Conservation (phyloP, 2,113 vertebrate species). For the Bubo scandiacus region DNA sequence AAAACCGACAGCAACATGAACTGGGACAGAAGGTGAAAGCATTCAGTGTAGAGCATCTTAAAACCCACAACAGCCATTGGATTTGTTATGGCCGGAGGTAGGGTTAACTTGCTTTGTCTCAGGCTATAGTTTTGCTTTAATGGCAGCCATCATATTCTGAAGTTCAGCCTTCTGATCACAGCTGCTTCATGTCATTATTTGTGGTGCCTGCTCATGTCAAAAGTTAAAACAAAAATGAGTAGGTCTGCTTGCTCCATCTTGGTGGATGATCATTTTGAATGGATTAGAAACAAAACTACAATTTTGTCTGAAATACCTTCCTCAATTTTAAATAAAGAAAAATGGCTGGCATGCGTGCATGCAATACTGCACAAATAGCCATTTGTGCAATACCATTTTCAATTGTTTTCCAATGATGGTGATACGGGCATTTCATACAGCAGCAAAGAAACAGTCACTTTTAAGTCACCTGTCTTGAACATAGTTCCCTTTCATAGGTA, state of each 20-base stretch:
- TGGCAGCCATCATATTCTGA: neutral
- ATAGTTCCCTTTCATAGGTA: neutral
- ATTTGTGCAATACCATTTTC: neutral
- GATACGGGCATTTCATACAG: fast-evolving
- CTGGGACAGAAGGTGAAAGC: neutral
- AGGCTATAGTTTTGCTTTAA: neutral
- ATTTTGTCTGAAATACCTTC: neutral
- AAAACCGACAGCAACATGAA: neutral
- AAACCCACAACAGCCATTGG: neutral
- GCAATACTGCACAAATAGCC: too few species aligned
- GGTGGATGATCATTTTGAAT: neutral
- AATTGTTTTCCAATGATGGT: neutral
- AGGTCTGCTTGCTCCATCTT: neutral
- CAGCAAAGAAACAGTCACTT: neutral
- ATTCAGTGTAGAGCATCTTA: neutral
- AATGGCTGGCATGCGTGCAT: fast-evolving
- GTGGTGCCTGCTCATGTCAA: neutral
- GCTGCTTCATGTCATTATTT: neutral
- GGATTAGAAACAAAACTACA: neutral
- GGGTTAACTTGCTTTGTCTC: neutral
- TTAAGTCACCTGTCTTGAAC: neutral
- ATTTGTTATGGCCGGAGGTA: neutral
- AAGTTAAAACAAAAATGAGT: neutral
- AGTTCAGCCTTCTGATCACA: neutral
- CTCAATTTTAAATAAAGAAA: neutral